Conservation (phyloP, 2,888 invertebrate genomes). For the Clitarchus hookeri region DNA sequence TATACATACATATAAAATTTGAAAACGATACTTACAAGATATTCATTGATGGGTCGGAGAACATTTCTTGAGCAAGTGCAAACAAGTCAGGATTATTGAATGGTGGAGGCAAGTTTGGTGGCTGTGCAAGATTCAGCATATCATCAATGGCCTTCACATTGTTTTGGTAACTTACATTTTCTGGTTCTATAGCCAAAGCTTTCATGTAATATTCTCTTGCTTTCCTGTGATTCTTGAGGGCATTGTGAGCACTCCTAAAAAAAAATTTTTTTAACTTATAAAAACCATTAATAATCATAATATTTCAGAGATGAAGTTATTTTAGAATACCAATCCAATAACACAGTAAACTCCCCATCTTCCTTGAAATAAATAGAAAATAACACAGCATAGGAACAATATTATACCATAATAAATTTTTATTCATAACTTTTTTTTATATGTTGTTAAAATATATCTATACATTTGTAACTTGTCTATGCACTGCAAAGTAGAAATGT, state of each 20-base stretch:
- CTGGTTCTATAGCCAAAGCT: not conserved
- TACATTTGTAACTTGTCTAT: too few relatives aligned
- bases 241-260: not conserved
- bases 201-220: not conserved
- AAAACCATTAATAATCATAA: not conserved
- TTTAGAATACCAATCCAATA: too few relatives aligned
- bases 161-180: not conserved
- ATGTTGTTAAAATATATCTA: too few relatives aligned
- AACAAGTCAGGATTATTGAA: slow-evolving; percentile 14
- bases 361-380: too few relatives aligned
- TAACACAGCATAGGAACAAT: too few relatives aligned
- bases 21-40: not conserved
- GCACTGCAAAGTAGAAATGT: too few relatives aligned
- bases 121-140: not conserved
- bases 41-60: not conserved
- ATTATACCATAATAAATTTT: too few relatives aligned
- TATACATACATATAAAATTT: not conserved
- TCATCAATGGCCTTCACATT: not conserved
- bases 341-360: too few relatives aligned
- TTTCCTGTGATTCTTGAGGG: not conserved
- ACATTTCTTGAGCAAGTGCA: not conserved
- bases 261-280: not conserved
- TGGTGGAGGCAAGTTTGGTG: slow-evolving; percentile 1
- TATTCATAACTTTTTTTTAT: too few relatives aligned
- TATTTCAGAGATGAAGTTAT: too few relatives aligned